A percentile compares a stretch with the other conserved stretches of the same genome.
Conservation (phyloP, 64 coral and sea anemone genomes). For the Montipora foliosa region DNA sequence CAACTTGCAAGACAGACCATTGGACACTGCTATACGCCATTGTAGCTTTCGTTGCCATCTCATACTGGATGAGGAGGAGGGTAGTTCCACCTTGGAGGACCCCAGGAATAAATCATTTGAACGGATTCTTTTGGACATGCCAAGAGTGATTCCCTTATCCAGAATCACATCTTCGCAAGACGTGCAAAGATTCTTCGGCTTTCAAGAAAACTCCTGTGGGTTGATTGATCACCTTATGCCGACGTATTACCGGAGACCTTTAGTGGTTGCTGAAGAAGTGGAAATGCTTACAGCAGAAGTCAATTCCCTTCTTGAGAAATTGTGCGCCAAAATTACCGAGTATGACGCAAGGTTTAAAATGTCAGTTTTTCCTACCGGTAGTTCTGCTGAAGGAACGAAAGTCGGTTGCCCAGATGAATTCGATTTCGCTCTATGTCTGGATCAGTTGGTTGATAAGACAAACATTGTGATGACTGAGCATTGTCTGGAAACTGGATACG, state of each 20-base stretch:
- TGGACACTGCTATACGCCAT: slow-evolving; percentile 32
- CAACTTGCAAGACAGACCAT: slow-evolving; percentile 33
- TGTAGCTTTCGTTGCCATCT: slow-evolving; percentile 15
- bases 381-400: slow-evolving; percentile 48
- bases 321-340: slow-evolving; percentile 14
- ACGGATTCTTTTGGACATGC: slow-evolving; percentile 30
- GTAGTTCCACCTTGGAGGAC: background rate
- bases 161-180: slow-evolving; percentile 34
- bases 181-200: slow-evolving; percentile 14
- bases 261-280: background rate
- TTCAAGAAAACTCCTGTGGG: background rate
- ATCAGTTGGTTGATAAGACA: slow-evolving; percentile 45
- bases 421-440: slow-evolving; percentile 47
- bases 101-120: slow-evolving; percentile 23
- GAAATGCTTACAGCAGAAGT: slow-evolving; percentile 9
- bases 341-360: slow-evolving; percentile 49
- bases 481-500: slow-evolving; percentile 27
- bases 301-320: slow-evolving; percentile 3
- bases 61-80: background rate
- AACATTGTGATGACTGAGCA: background rate
- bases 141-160: slow-evolving; percentile 20
- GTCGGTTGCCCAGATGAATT: slow-evolving; percentile 47
- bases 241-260: slow-evolving; percentile 7
- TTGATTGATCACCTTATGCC: background rate
- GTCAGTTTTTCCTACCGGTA: slow-evolving; percentile 38